Evolutionary conservation across 2,113 vertebrate genomes (phyloP).

Genomic region (Vanacampus margaritifer): DNA sequence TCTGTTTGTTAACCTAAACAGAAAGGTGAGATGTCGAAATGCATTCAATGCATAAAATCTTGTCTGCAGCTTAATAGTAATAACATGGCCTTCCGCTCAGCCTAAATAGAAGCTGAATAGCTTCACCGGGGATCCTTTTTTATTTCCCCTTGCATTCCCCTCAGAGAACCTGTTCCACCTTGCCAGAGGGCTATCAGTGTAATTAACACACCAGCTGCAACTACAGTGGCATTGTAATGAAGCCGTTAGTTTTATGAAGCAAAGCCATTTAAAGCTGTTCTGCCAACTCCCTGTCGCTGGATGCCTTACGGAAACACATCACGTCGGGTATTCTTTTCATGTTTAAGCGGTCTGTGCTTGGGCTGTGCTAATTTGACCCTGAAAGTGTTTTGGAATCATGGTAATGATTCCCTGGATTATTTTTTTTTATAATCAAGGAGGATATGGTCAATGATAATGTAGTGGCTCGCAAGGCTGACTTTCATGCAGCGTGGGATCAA

Average conservation of each 20-base stretch:
- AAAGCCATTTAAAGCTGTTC: constrained; percentile 5
- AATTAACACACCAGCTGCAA: constrained; percentile 46
- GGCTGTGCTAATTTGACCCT: neutral
- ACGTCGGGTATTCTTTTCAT: neutral
- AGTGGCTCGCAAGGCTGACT: neutral
- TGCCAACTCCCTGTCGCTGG: constrained; percentile 1
- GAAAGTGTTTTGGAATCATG: neutral
- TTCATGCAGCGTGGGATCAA: neutral
- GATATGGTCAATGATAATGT: neutral
- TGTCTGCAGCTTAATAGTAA: constrained; percentile 10
- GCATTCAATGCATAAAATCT: neutral
- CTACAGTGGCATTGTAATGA: constrained; percentile 18
- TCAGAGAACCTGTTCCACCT: constrained; percentile 26
- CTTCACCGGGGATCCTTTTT: constrained; percentile 16
- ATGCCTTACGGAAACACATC: neutral
- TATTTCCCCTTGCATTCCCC: constrained; percentile 24
- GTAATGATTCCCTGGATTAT: neutral
- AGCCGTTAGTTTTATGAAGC: constrained; percentile 24
- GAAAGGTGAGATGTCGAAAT: neutral
- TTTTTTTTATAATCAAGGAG: neutral
- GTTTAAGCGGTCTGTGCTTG: too few species aligned
- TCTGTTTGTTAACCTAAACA: neutral
- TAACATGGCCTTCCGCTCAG: neutral
- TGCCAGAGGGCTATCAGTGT: constrained; percentile 29
- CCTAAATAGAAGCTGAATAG: constrained; percentile 19